phyloP scores from a whole-genome alignment of 2,888 invertebrate species.

The Trissoscelio sp. region DNA sequence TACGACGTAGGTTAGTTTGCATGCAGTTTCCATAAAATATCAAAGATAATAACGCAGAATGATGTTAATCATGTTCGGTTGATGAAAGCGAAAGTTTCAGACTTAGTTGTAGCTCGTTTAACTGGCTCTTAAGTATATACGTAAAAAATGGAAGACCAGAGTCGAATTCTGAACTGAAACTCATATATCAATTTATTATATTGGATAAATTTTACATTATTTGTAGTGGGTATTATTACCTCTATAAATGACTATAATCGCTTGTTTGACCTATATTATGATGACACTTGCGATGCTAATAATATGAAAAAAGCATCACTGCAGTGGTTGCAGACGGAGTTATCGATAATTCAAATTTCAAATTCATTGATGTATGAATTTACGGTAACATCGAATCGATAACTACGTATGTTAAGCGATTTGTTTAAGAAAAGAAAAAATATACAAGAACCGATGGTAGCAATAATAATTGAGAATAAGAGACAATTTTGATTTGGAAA shows the following conservation, averaged over 20 bases:
- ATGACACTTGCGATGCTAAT: slow-evolving; percentile 38
- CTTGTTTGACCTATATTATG: slow-evolving; percentile 48
- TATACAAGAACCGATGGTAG: slow-evolving; percentile 25
- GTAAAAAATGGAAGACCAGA: slow-evolving; percentile 14
- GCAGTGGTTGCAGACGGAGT: slow-evolving; percentile 28
- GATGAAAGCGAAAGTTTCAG: slow-evolving; percentile 5
- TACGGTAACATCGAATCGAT: slow-evolving; percentile 28
- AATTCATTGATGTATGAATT: slow-evolving; percentile 25
- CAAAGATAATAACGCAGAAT: slow-evolving; percentile 65
- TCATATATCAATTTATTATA: slow-evolving; percentile 36
- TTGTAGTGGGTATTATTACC: slow-evolving; percentile 43
- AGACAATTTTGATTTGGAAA: not conserved
- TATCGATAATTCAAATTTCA: slow-evolving; percentile 23
- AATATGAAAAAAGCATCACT: slow-evolving; percentile 29
- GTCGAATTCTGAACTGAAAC: slow-evolving; percentile 9
- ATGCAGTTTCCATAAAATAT: slow-evolving; percentile 59
- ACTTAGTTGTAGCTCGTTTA: slow-evolving; percentile 44
- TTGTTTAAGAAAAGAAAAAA: slow-evolving; percentile 25
- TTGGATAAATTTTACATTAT: slow-evolving; percentile 38
- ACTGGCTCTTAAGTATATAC: slow-evolving; percentile 8
- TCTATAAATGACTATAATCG: slow-evolving; percentile 58
- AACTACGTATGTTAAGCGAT: slow-evolving; percentile 55
- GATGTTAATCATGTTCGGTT: slow-evolving; percentile 19
- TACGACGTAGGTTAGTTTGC: slow-evolving; percentile 62
- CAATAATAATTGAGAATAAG: slow-evolving; percentile 35